Base-by-base conservation (phyloP, 2,888 invertebrate species). In the Ectemnius continuus region DNA sequence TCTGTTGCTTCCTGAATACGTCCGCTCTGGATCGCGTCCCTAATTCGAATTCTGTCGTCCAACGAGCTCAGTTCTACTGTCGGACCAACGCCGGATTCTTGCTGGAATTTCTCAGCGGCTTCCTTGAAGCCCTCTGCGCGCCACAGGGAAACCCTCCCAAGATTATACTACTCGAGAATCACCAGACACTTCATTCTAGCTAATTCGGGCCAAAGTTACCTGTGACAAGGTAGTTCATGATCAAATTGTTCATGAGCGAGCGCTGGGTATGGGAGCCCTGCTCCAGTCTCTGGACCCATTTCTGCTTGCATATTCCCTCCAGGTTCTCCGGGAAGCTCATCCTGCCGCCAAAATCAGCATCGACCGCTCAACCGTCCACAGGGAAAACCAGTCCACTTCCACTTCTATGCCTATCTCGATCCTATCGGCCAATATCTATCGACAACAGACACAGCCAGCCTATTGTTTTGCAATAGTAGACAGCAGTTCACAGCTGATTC, bases 141-240 rank as follows among this genome's bases (percentile, higher is more conserved):
- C n/a, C n/a, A n/a, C 6, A 28, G 23, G 1, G 23, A 23, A 23
- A 23, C 23, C 3, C 3, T 23, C 3, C 23, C 23, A 3, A 23
- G 1, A 23, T 23, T 23, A 23, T 23, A 23, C 23, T 3, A 23
- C 23, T 23, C 2, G 23, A 23, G 23, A 23, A 23, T 23, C 23
- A 23, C 23, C 23, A 23, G 23, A 23, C 3, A 23, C 23, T 23
- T 23, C 23, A 3, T 23, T 23, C 23, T 3, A 23, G 23, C 3
- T 2, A 2, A 3, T 23, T 23, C 2, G 3, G 2, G 23, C 23
- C 2, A 23, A 28, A 26, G 88, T 91, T 91, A 97, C 98, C 98
- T 92, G 98, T 98, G 58, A 99, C 98, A 87, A 99, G 93, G 92
- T 99, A 99, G 92, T 99, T 98, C 98, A 99, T 99, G 82, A 99